Conservation (phyloP, 23 tunicate genomes). For the Styela plicata region DNA sequence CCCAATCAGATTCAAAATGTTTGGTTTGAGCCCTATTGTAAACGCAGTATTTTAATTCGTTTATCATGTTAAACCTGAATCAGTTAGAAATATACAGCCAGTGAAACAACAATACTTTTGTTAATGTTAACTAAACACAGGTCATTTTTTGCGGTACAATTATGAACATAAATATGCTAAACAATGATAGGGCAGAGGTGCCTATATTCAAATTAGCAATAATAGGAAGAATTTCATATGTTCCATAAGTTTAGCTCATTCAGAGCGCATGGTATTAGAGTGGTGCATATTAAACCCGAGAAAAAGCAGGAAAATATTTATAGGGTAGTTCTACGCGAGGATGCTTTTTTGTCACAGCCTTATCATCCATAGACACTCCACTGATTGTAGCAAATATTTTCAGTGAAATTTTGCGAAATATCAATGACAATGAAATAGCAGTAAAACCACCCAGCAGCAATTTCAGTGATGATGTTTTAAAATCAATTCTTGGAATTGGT, state of each 20-base stretch:
- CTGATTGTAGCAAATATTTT: constrained; percentile 19
- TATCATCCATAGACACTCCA: constrained; percentile 10
- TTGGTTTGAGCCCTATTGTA: too few relatives aligned
- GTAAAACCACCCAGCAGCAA: constrained; percentile 32
- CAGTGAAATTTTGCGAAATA: constrained; percentile 30
- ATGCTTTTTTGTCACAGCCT: constrained; percentile 31
- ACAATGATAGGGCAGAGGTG: too few relatives aligned
- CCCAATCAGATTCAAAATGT: too few relatives aligned
- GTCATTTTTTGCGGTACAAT: too few relatives aligned
- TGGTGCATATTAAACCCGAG: constrained; percentile 51
- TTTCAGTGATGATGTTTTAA: neutral
- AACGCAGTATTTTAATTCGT: too few relatives aligned
- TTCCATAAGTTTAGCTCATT: constrained; percentile 40
- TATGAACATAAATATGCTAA: too few relatives aligned
- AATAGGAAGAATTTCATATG: too few relatives aligned
- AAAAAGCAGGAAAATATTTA: constrained; percentile 42
- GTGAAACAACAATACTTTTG: too few relatives aligned
- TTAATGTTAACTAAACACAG: too few relatives aligned
- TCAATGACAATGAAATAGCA: constrained; percentile 18
- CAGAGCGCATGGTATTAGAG: constrained; percentile 43
- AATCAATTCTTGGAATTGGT: neutral
- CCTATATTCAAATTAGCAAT: too few relatives aligned
- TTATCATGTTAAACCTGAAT: too few relatives aligned
- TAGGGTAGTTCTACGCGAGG: constrained; percentile 52
- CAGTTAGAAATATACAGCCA: too few relatives aligned